phyloP scores from a whole-genome alignment of 2,113 vertebrate species.

The crab-eating macaque (Macaca fascicularis) region DNA sequence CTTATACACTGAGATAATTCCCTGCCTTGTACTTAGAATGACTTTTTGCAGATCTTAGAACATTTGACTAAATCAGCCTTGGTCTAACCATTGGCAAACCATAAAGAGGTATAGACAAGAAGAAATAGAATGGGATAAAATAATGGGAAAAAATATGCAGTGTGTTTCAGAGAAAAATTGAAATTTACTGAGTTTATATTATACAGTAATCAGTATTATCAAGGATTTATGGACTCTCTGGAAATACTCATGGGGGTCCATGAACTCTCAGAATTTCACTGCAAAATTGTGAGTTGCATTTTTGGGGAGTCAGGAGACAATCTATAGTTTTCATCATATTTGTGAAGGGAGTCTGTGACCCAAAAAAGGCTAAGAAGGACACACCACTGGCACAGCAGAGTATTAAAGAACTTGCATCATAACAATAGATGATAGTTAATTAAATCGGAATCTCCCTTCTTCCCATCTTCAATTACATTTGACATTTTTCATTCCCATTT shows the following conservation, averaged over 20 bases:
- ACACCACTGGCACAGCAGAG: background rate
- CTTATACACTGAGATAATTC: background rate
- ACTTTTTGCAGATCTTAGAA: background rate
- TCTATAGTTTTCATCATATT: background rate
- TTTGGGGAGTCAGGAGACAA: background rate
- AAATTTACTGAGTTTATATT: background rate
- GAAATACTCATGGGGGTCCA: background rate
- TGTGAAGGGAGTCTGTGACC: background rate
- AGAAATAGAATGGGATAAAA: background rate
- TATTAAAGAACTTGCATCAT: background rate
- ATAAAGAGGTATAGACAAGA: background rate
- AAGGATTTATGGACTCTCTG: background rate
- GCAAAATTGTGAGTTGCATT: background rate
- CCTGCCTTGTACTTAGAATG: background rate
- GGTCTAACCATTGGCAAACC: background rate
- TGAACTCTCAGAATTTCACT: background rate
- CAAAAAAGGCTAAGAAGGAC: background rate
- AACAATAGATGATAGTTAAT: background rate
- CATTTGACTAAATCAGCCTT: background rate
- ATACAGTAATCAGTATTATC: background rate
- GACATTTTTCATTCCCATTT: background rate
- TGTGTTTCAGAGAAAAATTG: background rate
- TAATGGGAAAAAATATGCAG: background rate
- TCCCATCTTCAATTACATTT: background rate
- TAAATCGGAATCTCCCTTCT: background rate